phyloP scores from a whole-genome alignment of 1,140 invertebrate genomes.

The Frieseomelitta varia region DNA sequence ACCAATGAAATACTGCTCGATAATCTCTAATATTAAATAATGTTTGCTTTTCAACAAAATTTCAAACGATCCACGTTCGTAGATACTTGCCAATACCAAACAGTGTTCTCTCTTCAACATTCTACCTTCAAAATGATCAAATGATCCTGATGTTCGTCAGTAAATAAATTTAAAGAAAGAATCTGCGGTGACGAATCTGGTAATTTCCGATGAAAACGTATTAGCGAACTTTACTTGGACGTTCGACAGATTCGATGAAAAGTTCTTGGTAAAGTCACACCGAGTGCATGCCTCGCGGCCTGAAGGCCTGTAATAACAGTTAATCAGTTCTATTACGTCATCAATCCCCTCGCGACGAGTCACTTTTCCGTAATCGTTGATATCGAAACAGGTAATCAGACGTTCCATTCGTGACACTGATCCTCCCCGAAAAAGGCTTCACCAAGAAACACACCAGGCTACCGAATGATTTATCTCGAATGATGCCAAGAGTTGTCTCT shows the following conservation, averaged over 20 bases:
- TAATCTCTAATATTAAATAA: no score
- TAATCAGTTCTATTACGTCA: neutral
- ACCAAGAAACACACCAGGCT: neutral
- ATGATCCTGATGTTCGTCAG: no score
- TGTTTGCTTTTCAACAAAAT: no score
- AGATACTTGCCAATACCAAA: no score
- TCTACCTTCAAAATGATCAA: no score
- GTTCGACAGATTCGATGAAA: neutral
- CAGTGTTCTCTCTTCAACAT: no score
- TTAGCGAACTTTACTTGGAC: neutral
- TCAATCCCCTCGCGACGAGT: neutral
- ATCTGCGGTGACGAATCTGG: no score
- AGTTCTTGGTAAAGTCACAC: neutral
- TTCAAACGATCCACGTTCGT: no score
- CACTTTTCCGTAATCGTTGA: neutral
- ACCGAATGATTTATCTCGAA: neutral
- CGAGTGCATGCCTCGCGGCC: neutral
- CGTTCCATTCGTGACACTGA: neutral
- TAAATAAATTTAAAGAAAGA: no score
- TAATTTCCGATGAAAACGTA: neutral
- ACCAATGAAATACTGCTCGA: no score
- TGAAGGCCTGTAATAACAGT: neutral
- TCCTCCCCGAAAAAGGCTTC: neutral
- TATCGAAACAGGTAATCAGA: conserved; percentile 4
- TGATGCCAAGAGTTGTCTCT: neutral